Base-by-base conservation (phyloP, 1,140 invertebrate genomes). In the Watersipora subatra region DNA sequence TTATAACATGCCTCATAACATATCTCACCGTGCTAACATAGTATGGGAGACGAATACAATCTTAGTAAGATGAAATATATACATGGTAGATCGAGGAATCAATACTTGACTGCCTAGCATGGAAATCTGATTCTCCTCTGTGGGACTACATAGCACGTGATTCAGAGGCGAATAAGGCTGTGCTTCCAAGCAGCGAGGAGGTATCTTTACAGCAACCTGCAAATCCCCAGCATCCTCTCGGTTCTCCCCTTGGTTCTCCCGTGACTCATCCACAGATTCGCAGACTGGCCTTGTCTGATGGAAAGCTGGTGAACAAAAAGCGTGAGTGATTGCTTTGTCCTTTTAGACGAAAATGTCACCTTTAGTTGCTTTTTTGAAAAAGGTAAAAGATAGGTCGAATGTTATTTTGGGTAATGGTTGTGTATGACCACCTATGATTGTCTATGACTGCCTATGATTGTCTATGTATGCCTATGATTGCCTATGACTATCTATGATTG, bases 61-160 rank as follows among this genome's bases (percentile, higher is more conserved):
- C n/a, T n/a, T n/a, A n/a, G n/a, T n/a, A n/a, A n/a, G n/a, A n/a
- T n/a, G n/a, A n/a, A n/a, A n/a, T n/a, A n/a, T n/a, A n/a, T 46
- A 46, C n/a, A 46, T 71, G 80, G 63, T 74, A 91, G 84, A 89
- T 97, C 68, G 96, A 99, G 80, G 96, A 99, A 78, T 87, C 88
- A 74, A 92, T 97, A 66, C 79, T 99, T n/a, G 95, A 98, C 74
- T 88, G 87, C 20, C 73, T 94, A 61, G 92, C 91, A 0, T 99
- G 96, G 96, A 84, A 85, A 68, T 84, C 81, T 15, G 85, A 87
- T 57, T 97, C 94, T 73, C 88, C 90, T 1, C 73, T 98, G 0
- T 99, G 96, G 96, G 84, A 85, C 59, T 69, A 70, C 1, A 73
- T 79, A 22, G 19, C 17, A 46, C 7, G 34, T n/a, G 57, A 68